Evolutionary conservation across 2,888 invertebrate species (phyloP), one percentile per base, ranked within the genome.

Genomic region (Bombylius discolor): DNA sequence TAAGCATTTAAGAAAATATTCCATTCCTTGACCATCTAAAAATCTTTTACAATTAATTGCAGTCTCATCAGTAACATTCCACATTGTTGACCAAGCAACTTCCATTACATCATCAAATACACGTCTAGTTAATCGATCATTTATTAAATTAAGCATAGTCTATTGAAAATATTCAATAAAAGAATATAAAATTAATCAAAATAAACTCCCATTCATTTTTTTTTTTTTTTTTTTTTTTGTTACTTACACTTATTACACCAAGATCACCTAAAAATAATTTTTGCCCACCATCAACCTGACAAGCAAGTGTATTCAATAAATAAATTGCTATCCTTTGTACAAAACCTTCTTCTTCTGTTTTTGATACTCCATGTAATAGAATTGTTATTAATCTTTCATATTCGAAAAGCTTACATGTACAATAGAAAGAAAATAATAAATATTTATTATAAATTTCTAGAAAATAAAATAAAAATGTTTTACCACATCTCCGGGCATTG

Each of bases 21-120:
- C 83, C 89, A 98, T 90, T 62, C 98, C 98, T 47, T 84, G 80
- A 59, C 85, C 84, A 64, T 89, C 84, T 57, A 98, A 78, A 77
- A 98, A 98, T 66, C 89, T 80, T 71, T 85, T 81, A 77, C 97
- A 97, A 77, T 98, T 98, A 64, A 85, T 81, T 48, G 95, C 90
- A 12, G 96, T 97, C 77, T 98, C 97, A 72, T 98, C 97, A 42
- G 90, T 89, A 62, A 91, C 89, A 75, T 97, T 98, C 97, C 97
- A 98, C 89, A 98, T 89, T n/a, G 95, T 94, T 57, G 95, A 95
- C 98, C 98, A 98, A 5, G 96, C 93, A 14, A 95, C 93, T 76
- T 97, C 96, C 76, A 98, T 81, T 23, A 96, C 92, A 72, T 98
- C 97, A 72, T 98, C 97, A 69, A 93, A 95, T 47, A 87, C 76